Base-by-base conservation (phyloP, 2,113 vertebrate genomes). In the Gavia stellata region DNA sequence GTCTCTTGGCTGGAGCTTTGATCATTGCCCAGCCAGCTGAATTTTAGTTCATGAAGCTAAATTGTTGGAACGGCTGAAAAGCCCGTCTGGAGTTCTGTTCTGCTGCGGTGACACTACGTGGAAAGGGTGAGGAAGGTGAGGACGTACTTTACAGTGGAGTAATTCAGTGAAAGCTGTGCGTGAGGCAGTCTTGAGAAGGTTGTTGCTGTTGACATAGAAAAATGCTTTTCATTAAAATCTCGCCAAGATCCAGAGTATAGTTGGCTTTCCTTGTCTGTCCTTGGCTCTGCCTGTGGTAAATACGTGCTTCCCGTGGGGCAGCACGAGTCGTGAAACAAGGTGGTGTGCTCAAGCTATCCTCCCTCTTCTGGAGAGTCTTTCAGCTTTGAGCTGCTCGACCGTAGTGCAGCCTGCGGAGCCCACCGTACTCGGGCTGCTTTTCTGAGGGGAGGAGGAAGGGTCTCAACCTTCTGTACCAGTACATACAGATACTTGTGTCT, bases 341-440 rank as follows among this genome's bases (percentile, higher is more conserved):
- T 11, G 1, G 10, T 6, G 42, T 25, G 82, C 33, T 70, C 40
- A 21, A 24, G 7, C 34, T 59, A 3, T 53, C 56, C 66, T 85
- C n/a, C 2, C 0, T 58, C 78, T 55, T 49, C n/a, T 21, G 49
- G 66, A 20, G 17, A 9, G 25, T 12, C 38, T 63, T 40, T 71
- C 8, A 5, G 61, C 72, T 66, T 34, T 3, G 34, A 17, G 68
- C 44, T 29, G 14, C 42, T 23, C 9, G 11, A 25, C 28, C 21
- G 0, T 7, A 2, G 36, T 1, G 6, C n/a, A 14, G 44, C 19
- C 33, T 17, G 14, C 10, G 8, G 58, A 56, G 36, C 83, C 40
- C 28, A 18, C 42, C 7, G 0, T 9, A 0, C 9, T 15, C 3
- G 0, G 20, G 14, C 33, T 10, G 44, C n/a, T 59, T 33, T 38